Base-by-base conservation (phyloP, 2,797 vertebrate genomes). In the Peromyscus nudipes region DNA sequence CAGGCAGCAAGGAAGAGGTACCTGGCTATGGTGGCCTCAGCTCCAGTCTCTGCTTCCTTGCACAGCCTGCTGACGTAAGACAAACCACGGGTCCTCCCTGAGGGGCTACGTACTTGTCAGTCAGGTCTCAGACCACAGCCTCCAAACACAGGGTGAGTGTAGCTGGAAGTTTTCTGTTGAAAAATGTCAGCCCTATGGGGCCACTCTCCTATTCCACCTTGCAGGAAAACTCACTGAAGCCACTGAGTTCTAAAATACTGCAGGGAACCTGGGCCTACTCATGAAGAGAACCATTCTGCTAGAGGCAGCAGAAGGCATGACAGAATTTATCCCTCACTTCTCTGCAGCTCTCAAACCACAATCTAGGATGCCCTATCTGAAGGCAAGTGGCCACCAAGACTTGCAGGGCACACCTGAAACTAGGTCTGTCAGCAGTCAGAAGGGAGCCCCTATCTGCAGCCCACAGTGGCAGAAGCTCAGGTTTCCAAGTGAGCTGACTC, bases 111-210 rank as follows among this genome's bases (percentile, higher is more conserved):
- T 7, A 19, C 52, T 31, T 55, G 11, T 1, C 21, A 73, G 40
- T 77, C 9, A 31, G 67, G 40, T 52, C 77, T 31, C 60, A 10
- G 76, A 7, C 25, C 31, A 67, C 25, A 1, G n/a, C 16, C 52
- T 62, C 69, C 34, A 23, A 37, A 64, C 81, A 34, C 60, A 79
- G 34, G 23, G 46, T 76, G 16, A 19, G 27, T 12, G 29, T 55
- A 43, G 49, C 13, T 52, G 12, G 14, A 52, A 52, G 52, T 52
- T 52, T 52, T 12, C 49, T 52, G 52, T 52, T 13, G 14, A 65
- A 4, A 19, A 85, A 46, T 0, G 2, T 16, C 1, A 14, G 57
- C 8, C 46, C 86, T 46, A 8, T 1, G 0, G 1, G 14, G 10
- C 92, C 67, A 8, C 43, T 75, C 19, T 46, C 19, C 23, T 4